Evolutionary conservation across 2,113 vertebrate species (phyloP).

Genomic region (Phaetusa simplex): DNA sequence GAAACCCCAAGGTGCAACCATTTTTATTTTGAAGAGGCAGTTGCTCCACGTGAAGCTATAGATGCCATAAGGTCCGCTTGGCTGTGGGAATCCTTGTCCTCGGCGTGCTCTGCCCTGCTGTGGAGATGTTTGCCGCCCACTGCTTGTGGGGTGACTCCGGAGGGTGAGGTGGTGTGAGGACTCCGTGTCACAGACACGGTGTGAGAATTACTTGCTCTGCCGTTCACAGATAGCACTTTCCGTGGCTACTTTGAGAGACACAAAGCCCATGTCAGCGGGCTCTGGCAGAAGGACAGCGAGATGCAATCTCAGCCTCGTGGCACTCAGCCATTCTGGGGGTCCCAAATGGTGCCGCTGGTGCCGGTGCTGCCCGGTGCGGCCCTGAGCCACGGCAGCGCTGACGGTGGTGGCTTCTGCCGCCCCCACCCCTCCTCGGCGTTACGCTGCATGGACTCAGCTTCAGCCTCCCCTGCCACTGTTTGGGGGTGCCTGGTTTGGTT

Average conservation of each 20-base stretch:
- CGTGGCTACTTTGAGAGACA: background rate
- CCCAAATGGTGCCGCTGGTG: background rate
- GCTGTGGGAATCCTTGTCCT: background rate
- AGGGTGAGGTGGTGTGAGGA: background rate
- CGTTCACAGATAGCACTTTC: background rate
- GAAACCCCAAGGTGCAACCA: no score
- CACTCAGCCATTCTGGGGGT: accelerated
- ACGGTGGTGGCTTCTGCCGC: background rate
- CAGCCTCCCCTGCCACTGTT: background rate
- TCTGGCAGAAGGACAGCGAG: background rate
- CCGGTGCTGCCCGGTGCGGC: accelerated
- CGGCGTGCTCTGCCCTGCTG: background rate
- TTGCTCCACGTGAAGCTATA: background rate
- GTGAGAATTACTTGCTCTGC: background rate
- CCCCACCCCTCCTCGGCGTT: background rate
- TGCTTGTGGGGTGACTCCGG: background rate
- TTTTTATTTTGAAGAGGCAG: background rate
- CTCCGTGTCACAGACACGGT: background rate
- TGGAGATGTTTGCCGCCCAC: background rate
- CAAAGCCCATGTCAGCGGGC: background rate
- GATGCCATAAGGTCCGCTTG: background rate
- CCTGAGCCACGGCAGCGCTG: background rate
- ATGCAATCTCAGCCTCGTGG: accelerated
- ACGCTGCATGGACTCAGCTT: no score
- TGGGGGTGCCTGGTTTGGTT: no score